Evolutionary conservation across 1,140 invertebrate species (phyloP), one percentile per base, ranked within the genome.

Genomic region (Anagrus nilaparvatae): DNA sequence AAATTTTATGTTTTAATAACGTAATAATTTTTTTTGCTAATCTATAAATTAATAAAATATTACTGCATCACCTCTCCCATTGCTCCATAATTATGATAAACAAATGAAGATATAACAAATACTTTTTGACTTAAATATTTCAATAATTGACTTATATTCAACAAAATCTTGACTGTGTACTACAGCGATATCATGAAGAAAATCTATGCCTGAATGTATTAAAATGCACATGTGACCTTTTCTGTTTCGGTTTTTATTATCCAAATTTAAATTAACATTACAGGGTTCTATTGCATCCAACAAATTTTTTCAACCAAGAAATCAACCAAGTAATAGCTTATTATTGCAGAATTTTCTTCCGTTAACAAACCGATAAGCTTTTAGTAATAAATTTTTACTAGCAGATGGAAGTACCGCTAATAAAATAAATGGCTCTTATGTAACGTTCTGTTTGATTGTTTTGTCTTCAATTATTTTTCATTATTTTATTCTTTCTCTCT

Each of bases 371-470:
- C 63, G 87, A 67, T 87, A 93, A 8, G 84, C 75, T 43, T 66
- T 40, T 0, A 94, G 94, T 8, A 98, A 60, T 1, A 96, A 71
- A 3, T 78, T 74, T 52, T 74, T 82, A 51, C 83, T 86, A 7
- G 82, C 82, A n/a, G 89, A 72, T 20, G 94, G 94, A 19, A 98
- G 63, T 0, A 97, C 93, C 24, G 86, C 92, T 48, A 98, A 65
- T 1, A 98, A 71, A 99, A 54, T 98, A 94, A 40, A 99, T 81
- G 0, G 90, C 93, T 39, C 78, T 71, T 6, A 98, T 82, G 63
- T 97, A 99, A 33, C 84, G 80, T 56, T 81, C 77, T 2, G 85
- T 86, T 64, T 95, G 85, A n/a, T n/a, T n/a, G n/a, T n/a, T n/a
- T n/a, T n/a, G n/a, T n/a, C n/a, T n/a, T n/a, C n/a, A n/a, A n/a